Evolutionary conservation across 2,797 vertebrate species (phyloP).

Genomic region (Phataginus tricuspis): DNA sequence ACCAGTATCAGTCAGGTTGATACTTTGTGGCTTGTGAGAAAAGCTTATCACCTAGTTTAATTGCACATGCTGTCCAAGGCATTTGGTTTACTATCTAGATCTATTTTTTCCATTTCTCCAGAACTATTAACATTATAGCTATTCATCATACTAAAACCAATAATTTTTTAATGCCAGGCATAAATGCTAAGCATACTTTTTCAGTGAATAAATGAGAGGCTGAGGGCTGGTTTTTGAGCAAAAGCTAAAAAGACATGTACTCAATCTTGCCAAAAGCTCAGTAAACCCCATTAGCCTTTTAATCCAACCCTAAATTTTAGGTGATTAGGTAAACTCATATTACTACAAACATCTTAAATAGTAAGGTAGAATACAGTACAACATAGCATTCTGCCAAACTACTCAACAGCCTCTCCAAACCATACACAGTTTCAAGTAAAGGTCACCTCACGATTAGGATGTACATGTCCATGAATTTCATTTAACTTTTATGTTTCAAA

Average conservation of each 20-base stretch:
- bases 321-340: background rate
- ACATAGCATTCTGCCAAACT: background rate
- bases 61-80: background rate
- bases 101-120: background rate
- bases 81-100: background rate
- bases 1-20: background rate
- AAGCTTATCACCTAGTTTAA: background rate
- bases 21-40: background rate
- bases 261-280: background rate
- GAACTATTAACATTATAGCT: background rate
- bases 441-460: background rate
- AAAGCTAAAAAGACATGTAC: background rate
- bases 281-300: background rate
- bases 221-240: background rate
- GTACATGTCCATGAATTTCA: background rate
- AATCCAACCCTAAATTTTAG: background rate
- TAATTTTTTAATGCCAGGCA: background rate
- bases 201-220: background rate
- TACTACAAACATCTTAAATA: background rate
- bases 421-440: background rate
- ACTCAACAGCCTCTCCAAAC: background rate
- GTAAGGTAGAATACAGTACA: background rate
- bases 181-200: background rate
- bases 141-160: background rate
- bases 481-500: background rate